Conservation (phyloP, 2,888 invertebrate species). For the Halictus ligatus region DNA sequence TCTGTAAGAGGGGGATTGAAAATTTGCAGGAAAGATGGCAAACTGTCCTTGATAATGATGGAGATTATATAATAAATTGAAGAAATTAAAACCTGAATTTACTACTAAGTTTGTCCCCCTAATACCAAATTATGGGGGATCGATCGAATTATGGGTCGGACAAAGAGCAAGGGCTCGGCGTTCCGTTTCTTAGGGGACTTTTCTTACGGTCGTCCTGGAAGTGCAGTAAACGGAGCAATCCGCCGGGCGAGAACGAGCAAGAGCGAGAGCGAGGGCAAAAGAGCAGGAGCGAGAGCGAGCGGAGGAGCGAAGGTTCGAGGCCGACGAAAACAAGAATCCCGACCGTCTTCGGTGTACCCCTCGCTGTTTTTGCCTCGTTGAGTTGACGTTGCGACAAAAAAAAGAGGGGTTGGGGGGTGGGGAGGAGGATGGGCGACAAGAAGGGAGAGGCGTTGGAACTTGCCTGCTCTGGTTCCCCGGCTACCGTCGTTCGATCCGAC, state of each 20-base stretch:
- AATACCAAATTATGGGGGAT: not conserved
- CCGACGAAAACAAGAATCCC: constrained; percentile 64
- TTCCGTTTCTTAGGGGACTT: constrained; percentile 36
- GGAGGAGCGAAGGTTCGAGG: constrained; percentile 36
- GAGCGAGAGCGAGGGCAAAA: not conserved
- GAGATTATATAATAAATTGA: no score
- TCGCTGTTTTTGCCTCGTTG: constrained; percentile 63
- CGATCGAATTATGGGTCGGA: constrained; percentile 29
- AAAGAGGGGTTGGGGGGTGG: not conserved
- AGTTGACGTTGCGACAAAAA: constrained; percentile 62
- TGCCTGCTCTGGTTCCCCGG: constrained; percentile 68
- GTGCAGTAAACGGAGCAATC: constrained; percentile 59
- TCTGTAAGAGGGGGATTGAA: no score
- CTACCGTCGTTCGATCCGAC: constrained; percentile 71
- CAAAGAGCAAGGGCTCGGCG: constrained; percentile 17
- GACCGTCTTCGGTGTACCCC: constrained; percentile 43
- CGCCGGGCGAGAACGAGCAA: constrained; percentile 10
- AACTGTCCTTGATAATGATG: no score
- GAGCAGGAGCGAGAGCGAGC: not conserved
- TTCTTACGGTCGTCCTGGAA: constrained; percentile 52
- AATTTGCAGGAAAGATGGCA: no score
- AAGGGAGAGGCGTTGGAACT: constrained; percentile 64
- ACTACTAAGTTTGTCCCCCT: no score
- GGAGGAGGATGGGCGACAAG: constrained; percentile 40
- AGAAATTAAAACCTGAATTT: no score